phyloP scores from a whole-genome alignment of 2,888 invertebrate species.

The Hydriomena furcata region DNA sequence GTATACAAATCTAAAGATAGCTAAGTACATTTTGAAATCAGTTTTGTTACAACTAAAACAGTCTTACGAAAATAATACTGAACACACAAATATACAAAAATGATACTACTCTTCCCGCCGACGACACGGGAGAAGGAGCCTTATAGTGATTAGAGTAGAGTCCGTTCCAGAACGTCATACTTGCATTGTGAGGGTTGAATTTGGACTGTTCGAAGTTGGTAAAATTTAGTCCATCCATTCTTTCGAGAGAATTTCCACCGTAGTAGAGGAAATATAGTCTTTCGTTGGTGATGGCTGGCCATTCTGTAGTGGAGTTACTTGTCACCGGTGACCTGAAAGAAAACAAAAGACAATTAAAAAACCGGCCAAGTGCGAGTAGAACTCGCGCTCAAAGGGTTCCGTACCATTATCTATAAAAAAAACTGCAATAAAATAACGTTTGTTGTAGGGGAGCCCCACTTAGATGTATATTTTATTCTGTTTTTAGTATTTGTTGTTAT shows the following conservation, averaged over 20 bases:
- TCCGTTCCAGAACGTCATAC: constrained; percentile 52
- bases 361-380: too few species aligned
- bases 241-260: constrained; percentile 39
- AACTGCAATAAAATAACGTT: too few species aligned
- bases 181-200: constrained; percentile 50
- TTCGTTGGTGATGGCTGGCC: constrained; percentile 42
- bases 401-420: too few species aligned
- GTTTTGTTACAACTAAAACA: constrained; percentile 37
- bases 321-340: constrained; percentile 23
- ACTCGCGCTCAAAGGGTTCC: too few species aligned
- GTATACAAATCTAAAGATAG: neutral
- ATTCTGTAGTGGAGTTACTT: constrained; percentile 24
- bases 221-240: neutral
- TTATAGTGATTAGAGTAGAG: constrained; percentile 49
- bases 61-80: constrained; percentile 38
- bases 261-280: constrained; percentile 44
- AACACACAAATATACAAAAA: constrained; percentile 39
- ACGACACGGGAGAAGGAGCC: constrained; percentile 43
- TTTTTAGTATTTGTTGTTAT: too few species aligned
- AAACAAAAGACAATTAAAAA: too few species aligned
- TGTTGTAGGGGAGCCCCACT: too few species aligned
- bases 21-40: constrained; percentile 7
- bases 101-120: constrained; percentile 36
- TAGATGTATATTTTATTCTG: too few species aligned
- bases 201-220: constrained; percentile 38